These are phyloP conservation scores for Pseudobourletiella spinata DNA, from an alignment of 1,140 invertebrate species.

Conservation along the genomic window DNA sequence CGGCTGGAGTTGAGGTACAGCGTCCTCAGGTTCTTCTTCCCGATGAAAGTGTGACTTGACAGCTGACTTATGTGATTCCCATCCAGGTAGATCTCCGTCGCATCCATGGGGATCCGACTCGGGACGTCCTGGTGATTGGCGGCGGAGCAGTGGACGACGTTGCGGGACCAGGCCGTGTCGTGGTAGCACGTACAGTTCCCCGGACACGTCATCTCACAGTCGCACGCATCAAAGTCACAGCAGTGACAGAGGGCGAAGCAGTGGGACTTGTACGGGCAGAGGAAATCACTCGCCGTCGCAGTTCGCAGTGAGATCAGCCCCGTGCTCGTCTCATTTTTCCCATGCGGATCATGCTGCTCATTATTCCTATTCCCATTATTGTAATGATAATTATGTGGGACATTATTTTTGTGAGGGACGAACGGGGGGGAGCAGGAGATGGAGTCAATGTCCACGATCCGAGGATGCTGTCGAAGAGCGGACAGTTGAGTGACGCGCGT, in stretches of 20 bases:
- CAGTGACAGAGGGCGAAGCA: constrained; percentile 82
- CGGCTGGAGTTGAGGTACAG: constrained; percentile 77
- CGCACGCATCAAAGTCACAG: constrained; percentile 88
- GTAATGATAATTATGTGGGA: neutral
- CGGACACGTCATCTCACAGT: constrained; percentile 91
- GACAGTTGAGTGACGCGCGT: constrained; percentile 62
- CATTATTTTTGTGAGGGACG: constrained; percentile 41
- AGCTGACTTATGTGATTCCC: constrained; percentile 70
- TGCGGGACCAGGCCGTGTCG: constrained; percentile 84
- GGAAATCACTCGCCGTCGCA: constrained; percentile 13
- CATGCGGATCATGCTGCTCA: too few species aligned
- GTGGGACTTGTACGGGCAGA: constrained; percentile 69
- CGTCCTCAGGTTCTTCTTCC: constrained; percentile 76
- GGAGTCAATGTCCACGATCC: constrained; percentile 75
- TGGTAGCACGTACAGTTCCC: constrained; percentile 84
- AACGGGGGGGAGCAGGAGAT: constrained; percentile 70
- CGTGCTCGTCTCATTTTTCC: neutral
- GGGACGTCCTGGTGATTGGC: constrained; percentile 63
- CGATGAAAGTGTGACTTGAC: constrained; percentile 82
- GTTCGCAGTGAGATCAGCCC: neutral
- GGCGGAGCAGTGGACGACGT: constrained; percentile 69
- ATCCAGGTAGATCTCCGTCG: constrained; percentile 81
- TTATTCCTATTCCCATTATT: too few species aligned
- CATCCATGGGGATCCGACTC: constrained; percentile 84
- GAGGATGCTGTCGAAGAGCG: constrained; percentile 59